Base-by-base conservation (phyloP, 2,797 vertebrate genomes). In the Zenarchopterus dispar region DNA sequence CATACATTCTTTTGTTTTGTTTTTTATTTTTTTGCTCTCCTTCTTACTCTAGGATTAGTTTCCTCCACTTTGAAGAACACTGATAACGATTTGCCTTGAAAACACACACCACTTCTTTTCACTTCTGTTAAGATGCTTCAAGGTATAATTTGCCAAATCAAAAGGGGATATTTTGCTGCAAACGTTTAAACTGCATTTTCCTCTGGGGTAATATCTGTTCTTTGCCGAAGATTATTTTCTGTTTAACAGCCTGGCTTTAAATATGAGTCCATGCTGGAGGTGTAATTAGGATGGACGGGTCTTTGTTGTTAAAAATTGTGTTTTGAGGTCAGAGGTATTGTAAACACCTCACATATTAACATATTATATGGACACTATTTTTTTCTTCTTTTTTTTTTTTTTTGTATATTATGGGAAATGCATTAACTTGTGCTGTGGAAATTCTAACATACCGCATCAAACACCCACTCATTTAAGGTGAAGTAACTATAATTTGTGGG, bases 81-180 rank as follows among this genome's bases (percentile, higher is more conserved):
- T 6, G 66, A 82, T 81, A 83, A 84, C 33, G 39, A 79, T 85
- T 84, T 85, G 78, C 73, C 66, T 80, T 43, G 48, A 57, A 88
- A 88, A 81, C 55, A 81, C 55, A 52, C 60, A 73, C 61, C 65
- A 41, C 67, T 79, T 73, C 61, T 66, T 18, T 81, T 75, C 65
- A 71, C 52, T 65, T 55, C 53, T 71, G 70, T 68, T 75, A 59
- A 82, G 63, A 73, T 69, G 70, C 82, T 86, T 73, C 49, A 50
- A 89, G 79, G 76, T 77, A 73, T 84, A 72, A 87, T 83, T 84
- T 84, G 47, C 68, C 23, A 54, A 82, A 75, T 75, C 59, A 77
- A 75, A 88, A 57, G 24, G 8, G 50, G 58, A 67, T 77, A 56
- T 76, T 84, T 81, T 77, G 73, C 80, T 73, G 52, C 62, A 75